Percentiles rank a stretch among this genome's conserved stretches.
Evolutionary conservation across 2,113 vertebrate genomes (phyloP).

Genomic region (Corynorhinus townsendii): DNA sequence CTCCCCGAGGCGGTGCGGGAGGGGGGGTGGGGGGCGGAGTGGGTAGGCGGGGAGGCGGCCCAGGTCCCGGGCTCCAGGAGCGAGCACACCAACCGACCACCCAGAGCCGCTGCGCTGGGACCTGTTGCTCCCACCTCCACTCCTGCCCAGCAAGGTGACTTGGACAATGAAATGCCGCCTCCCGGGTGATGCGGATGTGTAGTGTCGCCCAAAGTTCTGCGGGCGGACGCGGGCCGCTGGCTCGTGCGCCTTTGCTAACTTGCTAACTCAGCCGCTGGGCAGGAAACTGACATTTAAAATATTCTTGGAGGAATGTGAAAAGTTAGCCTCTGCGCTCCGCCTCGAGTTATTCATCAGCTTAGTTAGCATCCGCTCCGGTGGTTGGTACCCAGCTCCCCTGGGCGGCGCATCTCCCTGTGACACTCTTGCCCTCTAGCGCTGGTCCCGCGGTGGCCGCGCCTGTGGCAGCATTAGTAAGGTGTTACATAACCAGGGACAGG

Average conservation of each 20-base stretch:
- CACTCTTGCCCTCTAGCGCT: constrained; percentile 82
- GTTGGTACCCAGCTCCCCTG: not conserved
- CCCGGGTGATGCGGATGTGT: not conserved
- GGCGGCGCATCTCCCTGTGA: constrained; percentile 19
- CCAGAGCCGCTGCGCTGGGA: no score
- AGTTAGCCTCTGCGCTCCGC: not conserved
- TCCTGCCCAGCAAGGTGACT: constrained; percentile 4
- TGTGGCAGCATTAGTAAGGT: not conserved
- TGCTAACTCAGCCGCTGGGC: not conserved
- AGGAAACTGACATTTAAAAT: not conserved
- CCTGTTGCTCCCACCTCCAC: no score
- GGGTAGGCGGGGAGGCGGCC: no score
- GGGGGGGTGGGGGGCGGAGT: no score
- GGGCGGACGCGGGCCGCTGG: not conserved
- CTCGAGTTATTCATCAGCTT: constrained; percentile 1
- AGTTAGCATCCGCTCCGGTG: constrained; percentile 56
- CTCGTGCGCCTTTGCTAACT: not conserved
- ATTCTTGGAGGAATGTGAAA: not conserved
- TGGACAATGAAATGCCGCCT: not conserved
- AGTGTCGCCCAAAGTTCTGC: constrained; percentile 20
- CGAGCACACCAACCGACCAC: not conserved
- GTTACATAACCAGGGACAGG: not conserved
- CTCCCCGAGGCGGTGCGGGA: not conserved
- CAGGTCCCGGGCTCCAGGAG: not conserved
- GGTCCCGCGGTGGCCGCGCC: not conserved